Base-by-base conservation (phyloP, 2,888 invertebrate genomes). In the Agrochola circellaris region DNA sequence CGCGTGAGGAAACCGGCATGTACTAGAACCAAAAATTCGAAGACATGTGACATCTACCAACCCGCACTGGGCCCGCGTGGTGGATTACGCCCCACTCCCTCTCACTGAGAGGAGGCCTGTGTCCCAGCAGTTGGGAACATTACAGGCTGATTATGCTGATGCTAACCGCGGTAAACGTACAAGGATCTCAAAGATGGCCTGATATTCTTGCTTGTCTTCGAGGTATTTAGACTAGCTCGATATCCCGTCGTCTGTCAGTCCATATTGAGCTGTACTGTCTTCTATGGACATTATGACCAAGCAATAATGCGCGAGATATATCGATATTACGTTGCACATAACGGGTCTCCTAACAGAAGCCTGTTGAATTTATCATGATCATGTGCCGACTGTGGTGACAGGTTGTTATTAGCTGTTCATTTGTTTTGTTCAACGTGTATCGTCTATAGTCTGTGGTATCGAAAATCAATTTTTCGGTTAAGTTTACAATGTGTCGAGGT, bases 351-450 rank as follows among this genome's bases (percentile, higher is more conserved):
- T 79, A 62, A 73, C 83, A 79, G 74, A 72, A 75, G 74, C 56
- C 58, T 66, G 85, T 86, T 75, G 83, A 83, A 83, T 84, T 84
- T 79, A 86, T 86, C 83, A 86, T 83, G 62, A 79, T 61, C 62
- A 62, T 67, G 72, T 64, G 60, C 67, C 17, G 26, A 45, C 30
- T 51, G 51, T 65, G 62, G 30, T 72, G 69, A 64, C 73, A 78
- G 73, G 60, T 38, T 51, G 67, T 77, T 64, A 73, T 73, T 85
- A 61, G 61, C 42, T 56, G 48, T 72, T 60, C 61, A 82, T 82
- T 82, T 67, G 75, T 78, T 78, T 42, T 51, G 23, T 48, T 38
- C 23, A 30, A 60, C 34, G 20, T 42, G 30, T 77, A 61, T 42
- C 26, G 34, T 78, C 48, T 75, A 34, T 48, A 11, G 42, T 78